A percentile compares a stretch with the other conserved stretches of the same genome.
Evolutionary conservation across 2,888 invertebrate genomes (phyloP).

Genomic region (Synergus gifuensis): DNA sequence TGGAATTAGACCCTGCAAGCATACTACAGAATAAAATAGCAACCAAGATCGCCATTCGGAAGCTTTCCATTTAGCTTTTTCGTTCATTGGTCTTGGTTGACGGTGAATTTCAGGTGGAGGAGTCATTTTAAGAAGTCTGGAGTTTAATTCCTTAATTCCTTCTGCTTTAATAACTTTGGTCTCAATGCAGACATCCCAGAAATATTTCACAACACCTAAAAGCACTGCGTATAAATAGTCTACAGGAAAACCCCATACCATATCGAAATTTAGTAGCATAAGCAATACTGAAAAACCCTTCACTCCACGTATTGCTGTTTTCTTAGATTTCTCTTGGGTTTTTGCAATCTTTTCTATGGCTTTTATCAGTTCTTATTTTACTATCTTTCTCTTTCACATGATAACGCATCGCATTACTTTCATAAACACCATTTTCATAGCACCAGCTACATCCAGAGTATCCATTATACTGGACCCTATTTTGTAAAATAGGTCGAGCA

Average conservation of each 20-base stretch:
- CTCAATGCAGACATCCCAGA: slow-evolving; percentile 40
- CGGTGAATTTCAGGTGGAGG: slow-evolving; percentile 47
- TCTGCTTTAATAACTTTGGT: slow-evolving; percentile 6
- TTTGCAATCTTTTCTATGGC: slow-evolving; percentile 3
- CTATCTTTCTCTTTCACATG: slow-evolving; percentile 32
- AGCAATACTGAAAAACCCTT: slow-evolving; percentile 22
- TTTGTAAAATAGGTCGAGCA: slow-evolving; percentile 48
- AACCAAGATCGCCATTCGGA: too few relatives aligned
- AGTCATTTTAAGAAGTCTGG: slow-evolving; percentile 43
- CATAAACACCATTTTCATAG: slow-evolving; percentile 44
- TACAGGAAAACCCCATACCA: slow-evolving; percentile 42
- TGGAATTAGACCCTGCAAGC: slow-evolving; percentile 38
- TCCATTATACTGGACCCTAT: slow-evolving; percentile 48
- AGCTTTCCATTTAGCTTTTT: slow-evolving; percentile 46
- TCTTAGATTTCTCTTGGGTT: background rate
- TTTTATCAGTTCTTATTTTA: slow-evolving; percentile 36
- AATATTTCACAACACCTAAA: slow-evolving; percentile 38
- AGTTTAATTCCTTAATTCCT: slow-evolving; percentile 22
- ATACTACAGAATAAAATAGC: slow-evolving; percentile 41
- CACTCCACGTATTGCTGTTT: slow-evolving; percentile 22
- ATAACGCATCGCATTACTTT: slow-evolving; percentile 39
- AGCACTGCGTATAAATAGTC: slow-evolving; percentile 42
- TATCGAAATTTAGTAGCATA: slow-evolving; percentile 23
- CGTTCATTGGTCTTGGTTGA: slow-evolving; percentile 40
- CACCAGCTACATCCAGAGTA: slow-evolving; percentile 53